Conservation (phyloP, 2,888 invertebrate species). For the Chironomus riparius region DNA sequence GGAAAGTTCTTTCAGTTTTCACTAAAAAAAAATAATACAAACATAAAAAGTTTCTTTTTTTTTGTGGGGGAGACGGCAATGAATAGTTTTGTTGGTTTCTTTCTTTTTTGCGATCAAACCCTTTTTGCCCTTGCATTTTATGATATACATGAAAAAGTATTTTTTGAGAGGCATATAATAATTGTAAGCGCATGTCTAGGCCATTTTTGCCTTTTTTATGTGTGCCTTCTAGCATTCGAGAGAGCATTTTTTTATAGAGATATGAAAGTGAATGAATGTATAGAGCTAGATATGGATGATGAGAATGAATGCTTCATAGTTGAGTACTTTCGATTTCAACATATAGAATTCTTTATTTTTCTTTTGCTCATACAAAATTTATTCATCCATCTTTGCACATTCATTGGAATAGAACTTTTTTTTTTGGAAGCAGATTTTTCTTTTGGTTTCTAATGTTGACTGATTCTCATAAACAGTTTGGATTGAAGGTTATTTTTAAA, state of each 20-base stretch:
- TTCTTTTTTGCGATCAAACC: neutral
- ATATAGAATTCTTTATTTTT: neutral
- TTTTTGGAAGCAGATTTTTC: too few species aligned
- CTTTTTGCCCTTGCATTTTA: neutral
- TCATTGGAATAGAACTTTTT: too few species aligned
- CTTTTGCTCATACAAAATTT: neutral
- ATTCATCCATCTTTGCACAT: too few species aligned
- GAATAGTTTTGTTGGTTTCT: neutral
- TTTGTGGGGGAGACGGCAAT: neutral
- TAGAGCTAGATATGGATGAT: neutral
- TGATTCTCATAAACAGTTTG: too few species aligned
- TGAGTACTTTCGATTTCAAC: slow-evolving; percentile 17
- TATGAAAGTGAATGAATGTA: neutral
- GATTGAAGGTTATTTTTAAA: too few species aligned
- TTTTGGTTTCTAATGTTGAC: too few species aligned
- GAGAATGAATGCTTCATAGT: neutral
- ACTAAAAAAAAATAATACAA: neutral
- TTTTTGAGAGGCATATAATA: neutral
- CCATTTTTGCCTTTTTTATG: neutral
- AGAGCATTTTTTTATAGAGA: neutral
- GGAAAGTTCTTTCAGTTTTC: neutral
- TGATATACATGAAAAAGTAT: neutral
- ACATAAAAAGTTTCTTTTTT: too few species aligned
- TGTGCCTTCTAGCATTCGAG: neutral
- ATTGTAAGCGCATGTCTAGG: slow-evolving; percentile 24